Evolutionary conservation across 2,797 vertebrate genomes (phyloP).

Genomic region (Podargus strigoides): DNA sequence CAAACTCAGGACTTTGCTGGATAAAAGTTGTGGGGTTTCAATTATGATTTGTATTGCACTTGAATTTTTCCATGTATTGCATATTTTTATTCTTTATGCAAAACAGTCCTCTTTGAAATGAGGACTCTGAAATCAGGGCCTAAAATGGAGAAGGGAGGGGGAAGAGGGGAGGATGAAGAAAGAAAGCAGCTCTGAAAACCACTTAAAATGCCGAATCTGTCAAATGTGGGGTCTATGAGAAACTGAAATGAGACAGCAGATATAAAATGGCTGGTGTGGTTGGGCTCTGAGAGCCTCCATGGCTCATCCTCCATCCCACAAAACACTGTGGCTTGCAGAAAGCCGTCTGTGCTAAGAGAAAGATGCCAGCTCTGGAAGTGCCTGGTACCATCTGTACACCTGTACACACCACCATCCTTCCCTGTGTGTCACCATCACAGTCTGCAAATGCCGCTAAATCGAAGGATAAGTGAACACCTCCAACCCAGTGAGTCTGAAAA

Average conservation of each 20-base stretch:
- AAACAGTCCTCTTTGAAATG: not conserved
- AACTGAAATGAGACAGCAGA: not conserved
- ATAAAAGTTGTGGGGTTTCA: not conserved
- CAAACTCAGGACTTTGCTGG: not conserved
- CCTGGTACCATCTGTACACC: not conserved
- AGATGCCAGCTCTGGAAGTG: not conserved
- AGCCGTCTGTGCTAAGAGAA: not conserved
- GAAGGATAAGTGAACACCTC: not conserved
- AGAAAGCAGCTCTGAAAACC: not conserved
- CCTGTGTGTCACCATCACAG: not conserved
- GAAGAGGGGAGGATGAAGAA: not conserved
- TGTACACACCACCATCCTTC: not conserved
- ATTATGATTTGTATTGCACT: not conserved
- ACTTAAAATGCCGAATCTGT: not conserved
- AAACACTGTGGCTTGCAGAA: not conserved
- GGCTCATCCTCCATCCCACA: not conserved
- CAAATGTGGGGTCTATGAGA: not conserved
- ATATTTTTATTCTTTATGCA: not conserved
- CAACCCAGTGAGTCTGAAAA: not conserved
- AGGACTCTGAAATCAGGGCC: not conserved
- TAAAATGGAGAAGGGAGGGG: not conserved
- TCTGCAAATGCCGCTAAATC: not conserved
- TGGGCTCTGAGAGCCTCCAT: not conserved
- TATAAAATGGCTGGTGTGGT: not conserved
- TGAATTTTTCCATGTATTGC: not conserved